phyloP scores from a whole-genome alignment of 2,113 vertebrate genomes.

The Lophura nycthemera region DNA sequence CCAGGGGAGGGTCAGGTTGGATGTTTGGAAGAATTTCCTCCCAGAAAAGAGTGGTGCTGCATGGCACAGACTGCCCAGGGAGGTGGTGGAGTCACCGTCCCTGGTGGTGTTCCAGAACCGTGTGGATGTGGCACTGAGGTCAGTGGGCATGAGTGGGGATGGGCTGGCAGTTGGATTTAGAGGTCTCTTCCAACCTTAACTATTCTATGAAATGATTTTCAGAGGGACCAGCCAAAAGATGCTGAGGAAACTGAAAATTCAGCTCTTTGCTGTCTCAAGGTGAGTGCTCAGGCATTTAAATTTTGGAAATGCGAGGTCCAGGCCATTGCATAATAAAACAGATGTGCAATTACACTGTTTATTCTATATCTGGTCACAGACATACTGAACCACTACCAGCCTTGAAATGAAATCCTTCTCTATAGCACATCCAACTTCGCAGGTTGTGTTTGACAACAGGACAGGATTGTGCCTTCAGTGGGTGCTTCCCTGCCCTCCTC shows the following conservation, averaged over 20 bases:
- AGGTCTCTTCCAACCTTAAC: too few species aligned
- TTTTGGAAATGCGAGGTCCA: neutral
- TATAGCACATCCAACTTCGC: neutral
- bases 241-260: neutral
- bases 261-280: neutral
- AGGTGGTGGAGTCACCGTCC: too few species aligned
- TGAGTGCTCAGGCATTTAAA: neutral
- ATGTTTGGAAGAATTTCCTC: too few species aligned
- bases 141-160: too few species aligned
- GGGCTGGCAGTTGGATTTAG: too few species aligned
- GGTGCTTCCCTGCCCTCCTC: neutral
- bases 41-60: too few species aligned
- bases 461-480: neutral
- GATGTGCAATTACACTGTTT: neutral
- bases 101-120: too few species aligned
- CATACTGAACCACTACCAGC: neutral
- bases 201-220: neutral
- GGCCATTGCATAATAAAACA: neutral
- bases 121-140: too few species aligned
- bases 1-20: too few species aligned
- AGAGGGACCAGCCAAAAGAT: neutral
- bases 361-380: neutral
- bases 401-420: slow-evolving; percentile 21
- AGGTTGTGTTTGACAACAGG: neutral
- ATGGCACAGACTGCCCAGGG: too few species aligned